Base-by-base conservation (phyloP, 1,140 invertebrate species). In the Anadara kagoshimensis region DNA sequence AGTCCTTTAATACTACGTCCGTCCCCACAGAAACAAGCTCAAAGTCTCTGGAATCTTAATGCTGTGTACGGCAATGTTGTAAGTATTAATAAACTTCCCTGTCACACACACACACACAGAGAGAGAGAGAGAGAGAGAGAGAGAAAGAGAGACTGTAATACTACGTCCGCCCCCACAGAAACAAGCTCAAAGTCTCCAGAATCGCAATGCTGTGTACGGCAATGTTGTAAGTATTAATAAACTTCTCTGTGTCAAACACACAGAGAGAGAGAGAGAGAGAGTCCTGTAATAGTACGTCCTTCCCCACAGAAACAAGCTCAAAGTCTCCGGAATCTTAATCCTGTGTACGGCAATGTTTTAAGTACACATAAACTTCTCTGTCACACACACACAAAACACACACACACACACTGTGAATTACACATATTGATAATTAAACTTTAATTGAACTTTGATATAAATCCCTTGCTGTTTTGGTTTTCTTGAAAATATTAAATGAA, bases 11-110 rank as follows among this genome's bases (percentile, higher is more conserved):
- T 75, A 20, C 61, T 66, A n/a, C 49, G 67, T 18, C 80, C 80
- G 24, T 49, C 63, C n/a, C 70, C 70, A 26, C 63, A 64, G 14
- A 69, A 63, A 44, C 45, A 64, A 64, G 65, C 72, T 26, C 41
- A 61, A 14, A 66, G 51, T 14, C 36, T 64, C 47, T 57, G 81
- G n/a, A 81, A 86, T 61, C 69, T 87, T 3, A 85, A 87, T 61
- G 84, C 85, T 47, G 76, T 84, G 1, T 85, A 84, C 80, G 85
- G 85, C 11, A 86, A 78, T 79, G 82, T 87, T 79, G 85, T 87
- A 79, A 68, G 85, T 83, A 47, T 44, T 24, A 44, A 61, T 59
- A 5, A 29, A 14, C 16, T 59, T 43, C 7, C 24, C 12, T 59
- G n/a, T n/a, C n/a, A n/a, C n/a, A n/a, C n/a, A n/a, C n/a, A n/a